These are phyloP conservation scores for Cordilura impudica DNA, from an alignment of 2,888 invertebrate species.

Conservation along the genomic window DNA sequence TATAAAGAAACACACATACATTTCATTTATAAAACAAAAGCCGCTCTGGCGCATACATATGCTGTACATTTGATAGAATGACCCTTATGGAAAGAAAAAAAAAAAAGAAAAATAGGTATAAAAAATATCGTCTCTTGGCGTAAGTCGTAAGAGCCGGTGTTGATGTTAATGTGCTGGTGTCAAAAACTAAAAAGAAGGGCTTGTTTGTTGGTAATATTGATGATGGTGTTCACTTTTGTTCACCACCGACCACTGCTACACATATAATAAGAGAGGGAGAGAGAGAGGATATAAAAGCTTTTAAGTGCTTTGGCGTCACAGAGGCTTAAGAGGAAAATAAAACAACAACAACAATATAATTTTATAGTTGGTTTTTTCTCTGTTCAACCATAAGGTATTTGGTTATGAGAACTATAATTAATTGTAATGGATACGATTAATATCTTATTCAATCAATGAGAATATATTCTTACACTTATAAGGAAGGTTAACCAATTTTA, in stretches of 20 bases:
- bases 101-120: not conserved
- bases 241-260: constrained; percentile 25
- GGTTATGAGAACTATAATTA: constrained; percentile 40
- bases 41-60: constrained; percentile 60
- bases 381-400: constrained; percentile 13
- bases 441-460: constrained; percentile 10
- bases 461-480: not conserved
- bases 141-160: constrained; percentile 44
- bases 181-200: constrained; percentile 51
- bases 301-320: constrained; percentile 75
- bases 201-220: constrained; percentile 53
- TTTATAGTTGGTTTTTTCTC: not conserved
- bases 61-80: constrained; percentile 30
- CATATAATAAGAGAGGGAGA: constrained; percentile 35
- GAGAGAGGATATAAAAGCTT: constrained; percentile 68
- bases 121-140: not conserved
- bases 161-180: constrained; percentile 61
- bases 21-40: constrained; percentile 21
- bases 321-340: constrained; percentile 67
- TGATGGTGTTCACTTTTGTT: constrained; percentile 43
- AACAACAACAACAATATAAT: not conserved
- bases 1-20: constrained; percentile 42
- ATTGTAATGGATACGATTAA: constrained; percentile 56
- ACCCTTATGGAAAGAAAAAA: constrained; percentile 33
- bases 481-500: not conserved